These are phyloP conservation scores for Drosophila nigrodunni DNA, from an alignment of 1,140 invertebrate species.

Conservation along the genomic window DNA sequence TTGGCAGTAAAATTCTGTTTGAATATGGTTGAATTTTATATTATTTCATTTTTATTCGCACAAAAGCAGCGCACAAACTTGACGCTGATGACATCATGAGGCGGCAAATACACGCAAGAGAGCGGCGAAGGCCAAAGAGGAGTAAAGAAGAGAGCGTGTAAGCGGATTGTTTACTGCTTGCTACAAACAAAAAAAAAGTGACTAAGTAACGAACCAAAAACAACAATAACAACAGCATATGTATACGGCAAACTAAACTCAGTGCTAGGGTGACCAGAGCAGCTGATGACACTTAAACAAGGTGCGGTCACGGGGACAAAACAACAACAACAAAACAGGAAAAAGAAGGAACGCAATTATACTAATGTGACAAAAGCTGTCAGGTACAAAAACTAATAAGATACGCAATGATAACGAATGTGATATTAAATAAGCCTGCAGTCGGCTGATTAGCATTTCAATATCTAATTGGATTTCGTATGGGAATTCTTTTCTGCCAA, in stretches of 20 bases:
- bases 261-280: slow-evolving; percentile 38
- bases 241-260: slow-evolving; percentile 2
- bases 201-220: slow-evolving; percentile 32
- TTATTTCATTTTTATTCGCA: slow-evolving; percentile 15
- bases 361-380: slow-evolving; percentile 30
- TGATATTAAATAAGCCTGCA: slow-evolving; percentile 14
- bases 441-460: neutral
- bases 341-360: slow-evolving; percentile 20
- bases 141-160: slow-evolving; percentile 12
- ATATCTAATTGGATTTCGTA: neutral
- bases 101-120: slow-evolving; percentile 38
- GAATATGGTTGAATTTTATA: slow-evolving; percentile 7
- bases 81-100: slow-evolving; percentile 65
- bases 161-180: slow-evolving; percentile 46
- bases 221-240: slow-evolving; percentile 9
- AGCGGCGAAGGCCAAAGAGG: slow-evolving; percentile 29
- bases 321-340: slow-evolving; percentile 23
- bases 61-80: slow-evolving; percentile 26
- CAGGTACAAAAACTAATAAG: slow-evolving; percentile 58
- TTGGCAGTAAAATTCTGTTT: slow-evolving; percentile 8
- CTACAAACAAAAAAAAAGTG: slow-evolving; percentile 31
- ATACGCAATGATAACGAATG: slow-evolving; percentile 44
- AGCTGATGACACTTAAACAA: slow-evolving; percentile 15
- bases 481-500: neutral
- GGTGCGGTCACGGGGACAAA: slow-evolving; percentile 44